phyloP scores from a whole-genome alignment of 2,888 invertebrate genomes.

The Tyria jacobaeae region DNA sequence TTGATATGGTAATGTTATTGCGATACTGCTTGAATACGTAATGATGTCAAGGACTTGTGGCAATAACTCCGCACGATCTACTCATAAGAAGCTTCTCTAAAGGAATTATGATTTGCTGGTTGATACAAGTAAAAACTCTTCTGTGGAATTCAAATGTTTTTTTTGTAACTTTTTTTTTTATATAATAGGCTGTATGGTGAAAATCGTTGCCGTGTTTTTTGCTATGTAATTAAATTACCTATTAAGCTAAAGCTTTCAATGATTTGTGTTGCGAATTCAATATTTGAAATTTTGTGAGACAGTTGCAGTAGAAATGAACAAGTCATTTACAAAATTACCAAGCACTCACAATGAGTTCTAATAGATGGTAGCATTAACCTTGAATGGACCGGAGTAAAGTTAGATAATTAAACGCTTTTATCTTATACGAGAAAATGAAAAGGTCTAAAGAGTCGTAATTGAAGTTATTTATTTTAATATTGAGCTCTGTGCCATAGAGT shows the following conservation, averaged over 20 bases:
- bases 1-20: conserved; percentile 4
- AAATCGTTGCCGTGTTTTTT: neutral
- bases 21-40: conserved; percentile 12
- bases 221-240: neutral
- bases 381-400: conserved; percentile 8
- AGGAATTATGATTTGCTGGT: neutral
- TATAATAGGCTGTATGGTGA: neutral
- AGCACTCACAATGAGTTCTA: neutral
- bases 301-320: neutral
- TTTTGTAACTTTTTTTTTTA: neutral
- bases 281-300: neutral
- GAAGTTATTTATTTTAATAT: neutral
- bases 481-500: too few relatives aligned
- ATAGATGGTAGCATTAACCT: neutral
- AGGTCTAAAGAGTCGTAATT: neutral
- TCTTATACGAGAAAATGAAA: neutral
- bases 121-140: neutral
- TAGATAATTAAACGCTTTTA: conserved; percentile 6
- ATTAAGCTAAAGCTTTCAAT: neutral
- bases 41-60: conserved; percentile 14
- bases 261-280: neutral
- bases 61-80: conserved; percentile 6
- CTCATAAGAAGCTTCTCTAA: neutral
- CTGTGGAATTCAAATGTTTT: neutral
- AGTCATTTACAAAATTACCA: neutral